phyloP scores from a whole-genome alignment of 1,140 invertebrate genomes.

The Anthonomus grandis region DNA sequence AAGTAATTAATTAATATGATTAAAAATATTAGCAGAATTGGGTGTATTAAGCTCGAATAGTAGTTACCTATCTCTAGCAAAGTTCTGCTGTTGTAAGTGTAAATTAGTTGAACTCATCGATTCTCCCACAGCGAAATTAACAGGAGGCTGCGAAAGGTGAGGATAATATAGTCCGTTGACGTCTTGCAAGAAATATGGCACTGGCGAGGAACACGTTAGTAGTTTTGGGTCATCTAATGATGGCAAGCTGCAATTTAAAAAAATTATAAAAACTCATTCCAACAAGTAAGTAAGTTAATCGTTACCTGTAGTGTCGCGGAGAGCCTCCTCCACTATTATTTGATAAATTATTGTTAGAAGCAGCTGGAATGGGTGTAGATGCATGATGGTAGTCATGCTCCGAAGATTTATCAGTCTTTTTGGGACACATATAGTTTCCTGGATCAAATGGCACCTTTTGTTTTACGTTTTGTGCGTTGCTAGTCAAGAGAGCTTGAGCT shows the following conservation, averaged over 20 bases:
- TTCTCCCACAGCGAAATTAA: slow-evolving; percentile 66
- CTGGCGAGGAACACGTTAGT: slow-evolving; percentile 42
- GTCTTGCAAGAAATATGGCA: slow-evolving; percentile 45
- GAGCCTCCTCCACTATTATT: slow-evolving; percentile 40
- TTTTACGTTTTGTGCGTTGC: slow-evolving; percentile 70
- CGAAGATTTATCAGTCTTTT: slow-evolving; percentile 26
- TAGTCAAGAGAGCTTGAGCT: slow-evolving; percentile 68
- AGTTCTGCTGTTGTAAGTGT: slow-evolving; percentile 42
- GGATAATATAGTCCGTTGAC: slow-evolving; percentile 43
- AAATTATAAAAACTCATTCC: neutral
- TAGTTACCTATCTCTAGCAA: slow-evolving; percentile 41
- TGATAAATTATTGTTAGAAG: slow-evolving; percentile 1
- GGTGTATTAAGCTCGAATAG: neutral
- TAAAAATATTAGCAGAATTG: neutral
- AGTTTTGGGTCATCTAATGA: slow-evolving; percentile 56
- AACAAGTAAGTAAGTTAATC: neutral
- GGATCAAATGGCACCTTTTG: slow-evolving; percentile 73
- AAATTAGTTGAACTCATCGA: slow-evolving; percentile 54
- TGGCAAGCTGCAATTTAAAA: slow-evolving; percentile 52
- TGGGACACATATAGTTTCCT: slow-evolving; percentile 30
- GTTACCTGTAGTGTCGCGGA: slow-evolving; percentile 55
- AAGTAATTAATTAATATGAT: too few relatives aligned
- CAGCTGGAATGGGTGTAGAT: slow-evolving; percentile 11
- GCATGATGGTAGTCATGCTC: slow-evolving; percentile 7
- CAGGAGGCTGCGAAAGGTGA: slow-evolving; percentile 46